Conservation (phyloP, 1,140 invertebrate species). For the Leguminivora glycinivorella region DNA sequence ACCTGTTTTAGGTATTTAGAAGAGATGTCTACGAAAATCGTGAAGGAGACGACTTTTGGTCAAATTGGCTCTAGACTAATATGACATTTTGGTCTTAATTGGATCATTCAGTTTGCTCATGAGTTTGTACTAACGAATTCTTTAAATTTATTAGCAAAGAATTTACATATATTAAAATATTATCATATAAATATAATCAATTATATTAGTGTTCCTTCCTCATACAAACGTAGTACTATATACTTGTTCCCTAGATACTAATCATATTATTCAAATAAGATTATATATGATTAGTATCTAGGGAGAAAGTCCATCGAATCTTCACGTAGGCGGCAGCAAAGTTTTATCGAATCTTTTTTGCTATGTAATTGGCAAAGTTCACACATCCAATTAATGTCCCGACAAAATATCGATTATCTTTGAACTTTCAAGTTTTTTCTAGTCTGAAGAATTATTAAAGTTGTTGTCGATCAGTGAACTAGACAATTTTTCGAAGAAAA, state of each 20-base stretch:
- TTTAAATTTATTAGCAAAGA: too few species aligned
- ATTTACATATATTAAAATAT: neutral
- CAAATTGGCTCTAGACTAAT: too few species aligned
- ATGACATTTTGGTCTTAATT: too few species aligned
- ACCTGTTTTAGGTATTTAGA: too few species aligned
- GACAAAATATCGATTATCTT: conserved; percentile 9
- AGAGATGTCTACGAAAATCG: too few species aligned
- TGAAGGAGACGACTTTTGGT: too few species aligned
- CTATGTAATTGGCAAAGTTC: conserved; percentile 24
- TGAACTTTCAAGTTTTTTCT: neutral
- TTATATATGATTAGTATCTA: conserved; percentile 5
- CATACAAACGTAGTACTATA: too few species aligned
- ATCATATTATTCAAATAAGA: too few species aligned
- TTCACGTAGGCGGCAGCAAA: conserved; percentile 21
- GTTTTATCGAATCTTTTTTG: conserved; percentile 17
- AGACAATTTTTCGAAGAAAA: neutral
- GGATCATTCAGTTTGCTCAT: too few species aligned
- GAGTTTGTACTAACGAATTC: too few species aligned
- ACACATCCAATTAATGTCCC: conserved; percentile 20
- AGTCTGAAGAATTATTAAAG: neutral
- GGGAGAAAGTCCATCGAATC: conserved; percentile 8
- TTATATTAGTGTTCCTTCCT: neutral
- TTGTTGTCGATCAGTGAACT: neutral
- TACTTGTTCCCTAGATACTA: too few species aligned
- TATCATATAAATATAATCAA: neutral